Evolutionary conservation across 2,797 vertebrate species (phyloP), one percentile per base, ranked within the genome.

Genomic region (Rhyacichthys aspro): DNA sequence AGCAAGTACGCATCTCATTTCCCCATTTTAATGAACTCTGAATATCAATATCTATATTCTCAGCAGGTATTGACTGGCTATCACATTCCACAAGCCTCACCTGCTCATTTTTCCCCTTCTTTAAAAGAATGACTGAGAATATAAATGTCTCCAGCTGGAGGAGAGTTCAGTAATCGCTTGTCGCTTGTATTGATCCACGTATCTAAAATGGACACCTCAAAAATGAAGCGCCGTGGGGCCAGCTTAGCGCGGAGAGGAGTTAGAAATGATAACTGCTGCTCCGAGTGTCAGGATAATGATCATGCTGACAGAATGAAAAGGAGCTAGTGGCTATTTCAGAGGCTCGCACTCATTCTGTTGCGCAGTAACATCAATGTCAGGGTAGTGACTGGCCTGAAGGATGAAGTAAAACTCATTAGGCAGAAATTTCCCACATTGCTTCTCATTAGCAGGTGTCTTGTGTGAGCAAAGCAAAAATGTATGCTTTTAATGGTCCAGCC

Each of bases 211-310:
- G 60, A 71, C 46, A 10, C 11, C 5, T 9, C 10, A 5, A 18
- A 2, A 55, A 33, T 10, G 34, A 23, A 52, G 33, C 38, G 46
- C 48, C 6, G 5, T 3, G 16, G 66, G 43, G 11, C 2, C 14
- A 23, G 68, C 32, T 65, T 60, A 53, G 56, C 42, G 8, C 4
- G 37, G 28, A 59, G 44, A 63, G 19, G 41, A 53, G 39, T 28
- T 14, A 33, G 59, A 55, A 65, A 72, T 36, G 70, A 67, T 37
- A 54, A 49, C 54, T 11, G 45, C 48, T 47, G 43, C 56, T 49
- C 32, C 11, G 59, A 14, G 32, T 70, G 63, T 75, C 57, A 12
- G 16, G 45, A 32, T 59, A 71, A 70, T 47, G 53, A 67, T 47
- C 45, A 41, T 44, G 38, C 54, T 43, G 67, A 64, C 47, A 52